phyloP scores from a whole-genome alignment of 2,888 invertebrate genomes.

The Dexiosoma caninum region DNA sequence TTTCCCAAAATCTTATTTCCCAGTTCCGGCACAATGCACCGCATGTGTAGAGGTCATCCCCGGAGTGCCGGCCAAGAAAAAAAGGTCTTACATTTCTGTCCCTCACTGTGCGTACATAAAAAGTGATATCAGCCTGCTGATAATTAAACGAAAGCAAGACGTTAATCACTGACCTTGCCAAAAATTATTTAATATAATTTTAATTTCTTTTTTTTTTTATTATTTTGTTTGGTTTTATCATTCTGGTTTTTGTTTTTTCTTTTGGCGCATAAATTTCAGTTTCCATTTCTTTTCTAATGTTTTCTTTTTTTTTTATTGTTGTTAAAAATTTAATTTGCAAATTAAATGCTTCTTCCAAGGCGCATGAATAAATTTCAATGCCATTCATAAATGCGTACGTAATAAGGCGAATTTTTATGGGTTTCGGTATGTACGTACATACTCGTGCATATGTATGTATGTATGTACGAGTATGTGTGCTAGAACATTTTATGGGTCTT shows the following conservation, averaged over 20 bases:
- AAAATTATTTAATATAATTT: constrained; percentile 32
- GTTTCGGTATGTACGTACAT: not conserved
- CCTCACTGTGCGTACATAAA: not conserved
- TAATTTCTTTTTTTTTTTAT: not conserved
- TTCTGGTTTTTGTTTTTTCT: too few relatives aligned
- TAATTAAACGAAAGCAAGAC: constrained; percentile 17
- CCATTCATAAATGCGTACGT: constrained; percentile 21
- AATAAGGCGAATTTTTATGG: not conserved
- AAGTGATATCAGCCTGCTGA: not conserved
- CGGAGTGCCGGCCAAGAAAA: too few relatives aligned
- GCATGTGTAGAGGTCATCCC: too few relatives aligned
- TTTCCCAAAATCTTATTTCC: too few relatives aligned
- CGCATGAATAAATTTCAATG: constrained; percentile 34
- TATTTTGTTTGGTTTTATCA: not conserved
- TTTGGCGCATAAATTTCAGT: constrained; percentile 2
- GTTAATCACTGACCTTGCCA: constrained; percentile 39
- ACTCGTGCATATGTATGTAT: not conserved
- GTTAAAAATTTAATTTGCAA: constrained; percentile 12
- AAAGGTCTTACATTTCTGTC: too few relatives aligned
- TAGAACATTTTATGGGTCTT: too few relatives aligned
- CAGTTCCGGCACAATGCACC: too few relatives aligned
- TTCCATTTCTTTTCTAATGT: not conserved
- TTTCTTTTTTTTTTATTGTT: not conserved
- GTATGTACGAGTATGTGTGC: too few relatives aligned
- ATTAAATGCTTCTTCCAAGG: constrained; percentile 18